These are phyloP conservation scores for Callopanchax toddi DNA, from an alignment of 2,113 vertebrate genomes.

Conservation along the genomic window DNA sequence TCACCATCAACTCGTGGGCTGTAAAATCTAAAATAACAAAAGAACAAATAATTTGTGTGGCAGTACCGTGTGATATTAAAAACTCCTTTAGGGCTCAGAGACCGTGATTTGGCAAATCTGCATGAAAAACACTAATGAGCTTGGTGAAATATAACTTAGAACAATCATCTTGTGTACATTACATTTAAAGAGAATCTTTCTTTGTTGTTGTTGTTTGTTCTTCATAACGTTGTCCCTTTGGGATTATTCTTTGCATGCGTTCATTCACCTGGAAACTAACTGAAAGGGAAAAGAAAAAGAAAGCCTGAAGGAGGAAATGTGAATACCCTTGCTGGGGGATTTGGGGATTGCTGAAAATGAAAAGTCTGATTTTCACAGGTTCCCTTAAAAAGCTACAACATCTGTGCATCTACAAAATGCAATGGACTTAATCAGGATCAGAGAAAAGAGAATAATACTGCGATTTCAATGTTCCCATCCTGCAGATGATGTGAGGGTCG, in stretches of 20 bases:
- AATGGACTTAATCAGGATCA: slow-evolving; percentile 7
- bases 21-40: background rate
- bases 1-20: background rate
- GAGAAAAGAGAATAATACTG: slow-evolving; percentile 32
- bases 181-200: slow-evolving; percentile 8
- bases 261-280: slow-evolving; percentile 43
- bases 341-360: slow-evolving; percentile 12
- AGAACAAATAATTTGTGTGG: background rate
- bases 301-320: slow-evolving; percentile 27
- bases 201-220: slow-evolving; percentile 23
- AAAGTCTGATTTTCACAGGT: slow-evolving; percentile 28
- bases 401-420: slow-evolving; percentile 26
- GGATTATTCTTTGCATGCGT: slow-evolving; percentile 31
- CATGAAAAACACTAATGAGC: slow-evolving; percentile 1
- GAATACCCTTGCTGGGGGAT: slow-evolving; percentile 26
- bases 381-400: slow-evolving; percentile 42
- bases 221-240: slow-evolving; percentile 15
- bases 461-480: slow-evolving; percentile 15
- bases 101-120: background rate
- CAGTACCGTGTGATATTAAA: background rate
- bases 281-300: slow-evolving; percentile 23
- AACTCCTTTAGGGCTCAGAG: background rate
- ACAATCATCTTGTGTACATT: slow-evolving; percentile 6
- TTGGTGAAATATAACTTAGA: slow-evolving; percentile 6
- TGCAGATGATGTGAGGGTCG: slow-evolving; percentile 25